Evolutionary conservation across 2,797 vertebrate genomes (phyloP).

Genomic region (Myripristis jacobus): DNA sequence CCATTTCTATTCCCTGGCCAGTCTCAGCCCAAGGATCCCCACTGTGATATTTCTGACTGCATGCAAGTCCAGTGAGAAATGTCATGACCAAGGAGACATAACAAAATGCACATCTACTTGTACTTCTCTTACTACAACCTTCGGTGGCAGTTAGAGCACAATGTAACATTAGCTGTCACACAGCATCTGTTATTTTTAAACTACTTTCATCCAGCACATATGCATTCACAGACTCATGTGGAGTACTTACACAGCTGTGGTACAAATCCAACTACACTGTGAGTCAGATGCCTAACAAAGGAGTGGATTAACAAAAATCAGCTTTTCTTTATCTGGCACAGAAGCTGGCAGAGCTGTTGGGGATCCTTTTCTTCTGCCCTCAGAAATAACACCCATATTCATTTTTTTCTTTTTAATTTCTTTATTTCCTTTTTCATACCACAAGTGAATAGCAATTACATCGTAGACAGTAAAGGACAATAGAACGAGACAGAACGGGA

Average conservation of each 20-base stretch:
- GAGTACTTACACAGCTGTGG: neutral
- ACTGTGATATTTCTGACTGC: slow-evolving; percentile 47
- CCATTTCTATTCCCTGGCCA: slow-evolving; percentile 20
- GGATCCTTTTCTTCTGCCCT: neutral
- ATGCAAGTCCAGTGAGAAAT: slow-evolving; percentile 27
- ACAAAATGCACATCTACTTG: slow-evolving; percentile 17
- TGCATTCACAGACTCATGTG: slow-evolving; percentile 3
- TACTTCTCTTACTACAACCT: slow-evolving; percentile 16
- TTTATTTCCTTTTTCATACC: no score
- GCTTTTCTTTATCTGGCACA: slow-evolving; percentile 9
- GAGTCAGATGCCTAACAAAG: slow-evolving; percentile 5
- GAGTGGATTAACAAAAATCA: slow-evolving; percentile 28
- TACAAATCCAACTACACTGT: slow-evolving; percentile 8
- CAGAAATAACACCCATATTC: slow-evolving; percentile 8
- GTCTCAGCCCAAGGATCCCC: slow-evolving; percentile 24
- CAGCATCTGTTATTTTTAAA: slow-evolving; percentile 16
- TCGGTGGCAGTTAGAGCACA: neutral
- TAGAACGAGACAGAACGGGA: no score
- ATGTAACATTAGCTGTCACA: slow-evolving; percentile 2
- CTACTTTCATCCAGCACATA: neutral
- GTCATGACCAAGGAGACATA: slow-evolving; percentile 3
- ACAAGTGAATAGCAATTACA: no score
- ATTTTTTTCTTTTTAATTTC: no score
- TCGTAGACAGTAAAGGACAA: no score
- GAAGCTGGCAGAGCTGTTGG: slow-evolving; percentile 13